phyloP scores from a whole-genome alignment of 2,888 invertebrate species.

The Volucella zonaria region DNA sequence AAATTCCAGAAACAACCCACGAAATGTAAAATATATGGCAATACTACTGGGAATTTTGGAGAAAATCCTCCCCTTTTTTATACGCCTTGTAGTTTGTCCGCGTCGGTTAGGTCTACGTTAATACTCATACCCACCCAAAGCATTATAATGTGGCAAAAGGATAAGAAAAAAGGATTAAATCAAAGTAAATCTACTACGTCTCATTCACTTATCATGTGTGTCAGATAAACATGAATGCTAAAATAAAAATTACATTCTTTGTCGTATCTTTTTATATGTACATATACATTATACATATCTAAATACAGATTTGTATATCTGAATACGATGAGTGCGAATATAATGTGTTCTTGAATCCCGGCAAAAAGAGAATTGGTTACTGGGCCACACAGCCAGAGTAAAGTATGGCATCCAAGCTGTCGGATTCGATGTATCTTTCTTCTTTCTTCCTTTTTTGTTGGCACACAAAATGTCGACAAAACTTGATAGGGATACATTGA shows the following conservation, averaged over 20 bases:
- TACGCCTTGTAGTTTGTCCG: not conserved
- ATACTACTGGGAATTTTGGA: constrained; percentile 30
- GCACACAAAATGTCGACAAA: constrained; percentile 26
- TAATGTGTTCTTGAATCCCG: constrained; percentile 19
- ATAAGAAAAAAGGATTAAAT: constrained; percentile 72
- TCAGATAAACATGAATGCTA: constrained; percentile 55
- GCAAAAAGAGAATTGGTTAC: constrained; percentile 54
- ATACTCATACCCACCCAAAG: not conserved
- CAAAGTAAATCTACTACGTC: constrained; percentile 69
- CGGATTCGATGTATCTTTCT: constrained; percentile 50
- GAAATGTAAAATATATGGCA: constrained; percentile 46
- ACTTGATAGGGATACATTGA: constrained; percentile 58
- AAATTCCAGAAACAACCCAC: not conserved
- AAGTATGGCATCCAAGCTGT: constrained; percentile 46
- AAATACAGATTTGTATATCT: not conserved
- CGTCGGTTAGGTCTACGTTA: not conserved
- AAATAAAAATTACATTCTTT: constrained; percentile 17
- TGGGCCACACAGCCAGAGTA: constrained; percentile 48
- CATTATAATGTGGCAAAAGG: constrained; percentile 60
- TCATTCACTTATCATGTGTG: constrained; percentile 68
- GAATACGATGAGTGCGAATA: not conserved
- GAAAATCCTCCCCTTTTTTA: constrained; percentile 31
- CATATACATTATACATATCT: not conserved
- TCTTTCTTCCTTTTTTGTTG: constrained; percentile 17
- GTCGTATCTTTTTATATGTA: constrained; percentile 12